Conservation (phyloP, 2,113 vertebrate genomes). For the Lanius collurio region DNA sequence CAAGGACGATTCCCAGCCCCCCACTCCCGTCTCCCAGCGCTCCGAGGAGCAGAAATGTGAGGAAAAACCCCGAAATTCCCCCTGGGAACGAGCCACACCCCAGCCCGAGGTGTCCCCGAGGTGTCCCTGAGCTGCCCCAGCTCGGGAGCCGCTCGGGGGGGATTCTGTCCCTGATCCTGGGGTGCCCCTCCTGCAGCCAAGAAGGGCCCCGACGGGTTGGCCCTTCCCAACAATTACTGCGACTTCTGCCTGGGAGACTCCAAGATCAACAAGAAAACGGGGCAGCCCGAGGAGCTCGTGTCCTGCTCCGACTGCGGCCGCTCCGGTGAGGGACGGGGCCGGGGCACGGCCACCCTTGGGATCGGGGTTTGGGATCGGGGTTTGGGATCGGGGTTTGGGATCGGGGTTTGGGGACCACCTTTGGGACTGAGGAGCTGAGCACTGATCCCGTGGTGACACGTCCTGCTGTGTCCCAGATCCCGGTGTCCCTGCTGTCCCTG, state of each 20-base stretch:
- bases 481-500: too few species aligned
- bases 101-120: not conserved
- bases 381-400: too few species aligned
- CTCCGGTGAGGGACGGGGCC: not conserved
- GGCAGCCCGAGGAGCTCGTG: constrained; percentile 91
- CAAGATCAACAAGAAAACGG: constrained; percentile 94
- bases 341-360: too few species aligned
- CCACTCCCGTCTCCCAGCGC: constrained; percentile 78
- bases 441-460: too few species aligned
- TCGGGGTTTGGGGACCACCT: too few species aligned
- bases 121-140: not conserved
- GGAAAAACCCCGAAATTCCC: not conserved
- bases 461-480: too few species aligned
- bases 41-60: constrained; percentile 90
- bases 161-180: not conserved
- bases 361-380: too few species aligned
- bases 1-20: constrained; percentile 86
- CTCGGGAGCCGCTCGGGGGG: fast-evolving
- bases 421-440: too few species aligned
- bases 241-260: constrained; percentile 97
- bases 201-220: constrained; percentile 91
- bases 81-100: fast-evolving
- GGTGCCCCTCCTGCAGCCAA: constrained; percentile 72
- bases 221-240: constrained; percentile 95
- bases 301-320: constrained; percentile 94